Conservation (phyloP, 2,113 vertebrate species). For the Chamaea fasciata region DNA sequence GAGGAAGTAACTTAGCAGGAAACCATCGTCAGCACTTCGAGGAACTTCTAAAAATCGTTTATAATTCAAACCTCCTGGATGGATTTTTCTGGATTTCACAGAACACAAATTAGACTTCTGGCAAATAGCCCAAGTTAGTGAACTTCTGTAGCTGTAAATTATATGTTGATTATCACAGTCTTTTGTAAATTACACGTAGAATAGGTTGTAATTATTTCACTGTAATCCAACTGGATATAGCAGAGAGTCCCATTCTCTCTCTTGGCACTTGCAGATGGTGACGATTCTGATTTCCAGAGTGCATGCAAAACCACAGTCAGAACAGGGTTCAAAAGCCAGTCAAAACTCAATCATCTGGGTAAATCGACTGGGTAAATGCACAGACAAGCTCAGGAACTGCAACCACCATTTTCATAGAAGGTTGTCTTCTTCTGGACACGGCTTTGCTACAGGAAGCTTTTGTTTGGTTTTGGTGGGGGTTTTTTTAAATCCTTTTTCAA, state of each 20-base stretch:
- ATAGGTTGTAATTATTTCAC: conserved; percentile 18
- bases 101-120: conserved; percentile 37
- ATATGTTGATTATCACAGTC: conserved; percentile 21
- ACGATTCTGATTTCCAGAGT: conserved; percentile 8
- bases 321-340: conserved; percentile 57
- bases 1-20: conserved; percentile 18
- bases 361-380: background rate
- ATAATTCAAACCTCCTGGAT: conserved; percentile 13
- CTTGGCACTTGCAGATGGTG: conserved; percentile 19
- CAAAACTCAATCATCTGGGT: conserved; percentile 50
- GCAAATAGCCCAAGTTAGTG: background rate
- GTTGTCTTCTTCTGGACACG: conserved; percentile 66
- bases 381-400: conserved; percentile 57
- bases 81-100: conserved; percentile 32
- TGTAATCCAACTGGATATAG: conserved; percentile 57
- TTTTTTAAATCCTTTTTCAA: conserved; percentile 43
- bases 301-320: conserved; percentile 34
- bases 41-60: conserved; percentile 32
- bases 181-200: conserved; percentile 7
- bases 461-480: background rate
- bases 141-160: conserved; percentile 5
- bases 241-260: conserved; percentile 22
- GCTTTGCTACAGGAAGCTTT: conserved; percentile 20
- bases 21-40: background rate
- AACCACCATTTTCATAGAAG: conserved; percentile 54